A percentile compares a stretch with the other conserved stretches of the same genome.
Conservation (phyloP, 2,797 vertebrate genomes). For the Myotis daubentonii region DNA sequence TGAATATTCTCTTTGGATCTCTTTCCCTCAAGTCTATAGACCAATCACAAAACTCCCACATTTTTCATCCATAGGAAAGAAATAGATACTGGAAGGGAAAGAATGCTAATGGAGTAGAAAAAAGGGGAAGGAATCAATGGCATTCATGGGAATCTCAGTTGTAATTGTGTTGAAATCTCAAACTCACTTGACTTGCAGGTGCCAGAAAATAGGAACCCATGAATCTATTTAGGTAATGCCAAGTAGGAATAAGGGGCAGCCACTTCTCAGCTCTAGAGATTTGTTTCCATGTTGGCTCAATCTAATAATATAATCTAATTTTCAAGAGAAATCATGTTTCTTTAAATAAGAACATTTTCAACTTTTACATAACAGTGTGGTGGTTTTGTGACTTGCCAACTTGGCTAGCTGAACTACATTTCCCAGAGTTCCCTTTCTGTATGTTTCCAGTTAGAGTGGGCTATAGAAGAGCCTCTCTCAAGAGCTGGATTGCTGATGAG, state of each 20-base stretch:
- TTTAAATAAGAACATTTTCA: neutral
- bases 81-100: neutral
- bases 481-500: neutral
- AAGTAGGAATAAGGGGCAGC: neutral
- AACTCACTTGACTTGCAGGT: neutral
- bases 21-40: neutral
- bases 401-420: neutral
- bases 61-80: constrained; percentile 1
- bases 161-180: neutral
- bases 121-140: neutral
- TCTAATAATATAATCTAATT: neutral
- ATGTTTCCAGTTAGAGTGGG: neutral
- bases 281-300: neutral
- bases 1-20: neutral
- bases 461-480: neutral
- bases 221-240: neutral
- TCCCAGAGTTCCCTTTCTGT: neutral
- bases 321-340: neutral
- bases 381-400: neutral
- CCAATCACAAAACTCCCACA: neutral
- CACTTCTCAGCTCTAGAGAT: neutral
- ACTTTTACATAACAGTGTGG: neutral
- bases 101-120: neutral
- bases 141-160: neutral
- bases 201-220: neutral